A percentile compares a stretch with the other conserved stretches of the same genome.
Evolutionary conservation across 2,797 vertebrate genomes (phyloP).

Genomic region (Cirrhinus molitorella): DNA sequence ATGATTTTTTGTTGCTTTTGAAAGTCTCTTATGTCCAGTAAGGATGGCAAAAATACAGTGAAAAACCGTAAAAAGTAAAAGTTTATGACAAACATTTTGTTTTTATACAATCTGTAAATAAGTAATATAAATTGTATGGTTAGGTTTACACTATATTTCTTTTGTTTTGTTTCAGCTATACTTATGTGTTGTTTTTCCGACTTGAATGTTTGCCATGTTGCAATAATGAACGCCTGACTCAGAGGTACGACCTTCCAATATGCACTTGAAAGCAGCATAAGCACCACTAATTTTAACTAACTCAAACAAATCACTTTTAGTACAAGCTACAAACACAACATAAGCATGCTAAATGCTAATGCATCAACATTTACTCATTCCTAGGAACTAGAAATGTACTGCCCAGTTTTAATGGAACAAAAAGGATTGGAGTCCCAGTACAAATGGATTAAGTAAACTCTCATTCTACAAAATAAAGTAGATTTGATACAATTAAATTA

Average conservation of each 20-base stretch:
- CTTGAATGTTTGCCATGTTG: background rate
- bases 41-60: too few relatives aligned
- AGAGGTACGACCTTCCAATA: background rate
- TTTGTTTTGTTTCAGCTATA: too few relatives aligned
- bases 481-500: background rate
- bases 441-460: background rate
- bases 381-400: background rate
- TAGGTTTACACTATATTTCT: too few relatives aligned
- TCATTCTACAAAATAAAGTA: conserved; percentile 1
- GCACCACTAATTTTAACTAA: background rate
- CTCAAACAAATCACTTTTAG: background rate
- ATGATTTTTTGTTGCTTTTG: too few relatives aligned
- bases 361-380: background rate
- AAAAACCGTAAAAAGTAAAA: too few relatives aligned
- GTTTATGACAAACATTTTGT: too few relatives aligned
- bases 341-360: conserved; percentile 1
- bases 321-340: background rate
- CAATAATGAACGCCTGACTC: background rate
- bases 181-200: background rate
- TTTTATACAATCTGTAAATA: too few relatives aligned
- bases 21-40: too few relatives aligned
- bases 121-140: too few relatives aligned
- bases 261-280: background rate
- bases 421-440: background rate
- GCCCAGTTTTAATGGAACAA: conserved; percentile 3